Percentiles rank a stretch among this genome's conserved stretches.
These are phyloP conservation scores for Leiothrix lutea DNA, from an alignment of 2,113 vertebrate genomes.

Conservation along the genomic window DNA sequence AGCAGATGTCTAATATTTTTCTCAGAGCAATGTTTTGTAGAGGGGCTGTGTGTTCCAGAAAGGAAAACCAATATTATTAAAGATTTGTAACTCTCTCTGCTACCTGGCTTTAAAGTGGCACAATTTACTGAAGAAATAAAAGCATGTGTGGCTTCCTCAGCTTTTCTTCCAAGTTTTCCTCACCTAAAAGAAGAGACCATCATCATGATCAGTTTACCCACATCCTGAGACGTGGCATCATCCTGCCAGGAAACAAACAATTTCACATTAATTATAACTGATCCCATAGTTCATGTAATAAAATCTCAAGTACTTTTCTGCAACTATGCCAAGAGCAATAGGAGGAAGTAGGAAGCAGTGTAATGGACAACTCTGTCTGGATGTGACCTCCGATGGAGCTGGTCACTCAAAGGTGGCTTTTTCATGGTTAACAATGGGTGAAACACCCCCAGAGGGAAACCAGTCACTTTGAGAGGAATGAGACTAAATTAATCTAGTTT, in stretches of 20 bases:
- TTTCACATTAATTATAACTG: not conserved
- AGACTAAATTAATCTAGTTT: not conserved
- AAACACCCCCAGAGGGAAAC: not conserved
- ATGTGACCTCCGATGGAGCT: not conserved
- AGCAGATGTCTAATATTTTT: not conserved
- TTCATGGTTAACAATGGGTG: not conserved
- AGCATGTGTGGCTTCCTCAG: not conserved
- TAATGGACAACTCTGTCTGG: not conserved
- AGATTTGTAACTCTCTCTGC: not conserved
- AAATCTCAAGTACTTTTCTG: not conserved
- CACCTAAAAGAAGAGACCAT: not conserved
- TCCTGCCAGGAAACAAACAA: not conserved
- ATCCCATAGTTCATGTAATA: not conserved
- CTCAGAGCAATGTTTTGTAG: not conserved
- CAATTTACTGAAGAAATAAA: not conserved
- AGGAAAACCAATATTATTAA: not conserved
- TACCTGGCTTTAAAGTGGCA: not conserved
- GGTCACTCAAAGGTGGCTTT: not conserved
- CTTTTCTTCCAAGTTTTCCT: not conserved
- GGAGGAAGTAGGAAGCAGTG: not conserved
- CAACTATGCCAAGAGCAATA: not conserved
- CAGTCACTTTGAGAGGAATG: not conserved
- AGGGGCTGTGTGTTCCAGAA: not conserved
- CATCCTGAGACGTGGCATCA: not conserved
- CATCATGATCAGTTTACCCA: not conserved